Evolutionary conservation across 2,797 vertebrate genomes (phyloP).

Genomic region (Leptoclinus maculatus): DNA sequence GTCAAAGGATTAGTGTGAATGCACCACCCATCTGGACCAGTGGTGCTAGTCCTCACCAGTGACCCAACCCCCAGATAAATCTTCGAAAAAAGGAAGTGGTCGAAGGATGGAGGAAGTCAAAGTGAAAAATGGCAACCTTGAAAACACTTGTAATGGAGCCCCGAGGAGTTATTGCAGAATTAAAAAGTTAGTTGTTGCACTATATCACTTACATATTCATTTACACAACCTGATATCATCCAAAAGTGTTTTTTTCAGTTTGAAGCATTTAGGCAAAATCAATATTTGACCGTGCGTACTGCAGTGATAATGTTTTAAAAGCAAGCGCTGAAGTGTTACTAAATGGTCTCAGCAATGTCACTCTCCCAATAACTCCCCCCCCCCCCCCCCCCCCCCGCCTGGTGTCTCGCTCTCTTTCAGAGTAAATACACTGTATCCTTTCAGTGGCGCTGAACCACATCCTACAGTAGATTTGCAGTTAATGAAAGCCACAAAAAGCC

Average conservation of each 20-base stretch:
- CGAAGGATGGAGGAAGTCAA: background rate
- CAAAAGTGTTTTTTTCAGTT: background rate
- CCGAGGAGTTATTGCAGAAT: background rate
- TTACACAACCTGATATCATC: background rate
- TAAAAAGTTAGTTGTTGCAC: background rate
- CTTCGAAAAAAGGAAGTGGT: conserved; percentile 12
- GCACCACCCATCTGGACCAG: conserved; percentile 52
- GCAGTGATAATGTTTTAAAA: background rate
- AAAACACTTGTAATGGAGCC: conserved; percentile 7
- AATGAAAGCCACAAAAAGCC: conserved; percentile 33
- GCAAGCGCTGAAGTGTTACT: background rate
- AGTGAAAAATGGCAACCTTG: conserved; percentile 37
- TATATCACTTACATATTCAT: background rate
- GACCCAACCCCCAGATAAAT: conserved; percentile 37
- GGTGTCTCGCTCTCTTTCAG: background rate
- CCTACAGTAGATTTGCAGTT: conserved; percentile 10
- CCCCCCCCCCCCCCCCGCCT: background rate
- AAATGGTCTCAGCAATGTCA: background rate
- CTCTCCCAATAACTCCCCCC: background rate
- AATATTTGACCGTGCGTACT: background rate
- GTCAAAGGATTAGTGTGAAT: conserved; percentile 57
- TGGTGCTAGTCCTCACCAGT: conserved; percentile 14
- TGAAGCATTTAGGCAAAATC: background rate
- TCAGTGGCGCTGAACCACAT: conserved; percentile 1
- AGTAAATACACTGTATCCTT: conserved; percentile 22